phyloP scores from a whole-genome alignment of 2,113 vertebrate genomes.

The Craseonycteris thonglongyai region DNA sequence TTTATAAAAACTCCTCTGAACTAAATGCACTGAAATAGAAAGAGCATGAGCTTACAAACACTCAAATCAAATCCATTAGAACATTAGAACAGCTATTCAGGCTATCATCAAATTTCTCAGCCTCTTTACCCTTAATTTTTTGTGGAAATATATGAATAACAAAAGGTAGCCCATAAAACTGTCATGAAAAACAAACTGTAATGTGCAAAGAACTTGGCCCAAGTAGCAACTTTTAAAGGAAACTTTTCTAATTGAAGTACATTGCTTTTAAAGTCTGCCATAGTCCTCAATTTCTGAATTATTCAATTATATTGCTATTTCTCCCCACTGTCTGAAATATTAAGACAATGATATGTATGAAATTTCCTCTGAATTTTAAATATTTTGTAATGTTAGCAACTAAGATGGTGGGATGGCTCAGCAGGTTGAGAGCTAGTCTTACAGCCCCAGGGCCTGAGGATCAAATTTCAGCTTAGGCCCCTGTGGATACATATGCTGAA shows the following conservation, averaged over 20 bases:
- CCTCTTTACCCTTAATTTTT: background rate
- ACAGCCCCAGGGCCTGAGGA: no score
- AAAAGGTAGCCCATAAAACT: background rate
- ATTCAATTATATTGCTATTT: background rate
- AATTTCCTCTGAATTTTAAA: background rate
- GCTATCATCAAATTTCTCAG: background rate
- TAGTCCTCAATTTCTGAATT: background rate
- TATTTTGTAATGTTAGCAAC: background rate
- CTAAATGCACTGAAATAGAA: background rate
- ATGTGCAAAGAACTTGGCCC: background rate
- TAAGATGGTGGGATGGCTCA: no score
- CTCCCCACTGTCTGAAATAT: background rate
- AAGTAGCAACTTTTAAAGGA: background rate
- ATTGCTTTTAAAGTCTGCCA: background rate
- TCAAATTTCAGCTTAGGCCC: no score
- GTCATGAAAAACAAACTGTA: background rate
- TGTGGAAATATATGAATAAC: background rate
- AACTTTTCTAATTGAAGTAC: background rate
- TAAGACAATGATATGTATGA: background rate
- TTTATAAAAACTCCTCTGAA: background rate
- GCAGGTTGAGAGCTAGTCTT: no score
- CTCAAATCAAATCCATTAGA: background rate
- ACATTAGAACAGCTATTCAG: background rate
- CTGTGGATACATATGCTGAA: no score
- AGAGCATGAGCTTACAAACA: background rate